Conservation (phyloP, 2,797 vertebrate species). For the Austrolebias charrua region DNA sequence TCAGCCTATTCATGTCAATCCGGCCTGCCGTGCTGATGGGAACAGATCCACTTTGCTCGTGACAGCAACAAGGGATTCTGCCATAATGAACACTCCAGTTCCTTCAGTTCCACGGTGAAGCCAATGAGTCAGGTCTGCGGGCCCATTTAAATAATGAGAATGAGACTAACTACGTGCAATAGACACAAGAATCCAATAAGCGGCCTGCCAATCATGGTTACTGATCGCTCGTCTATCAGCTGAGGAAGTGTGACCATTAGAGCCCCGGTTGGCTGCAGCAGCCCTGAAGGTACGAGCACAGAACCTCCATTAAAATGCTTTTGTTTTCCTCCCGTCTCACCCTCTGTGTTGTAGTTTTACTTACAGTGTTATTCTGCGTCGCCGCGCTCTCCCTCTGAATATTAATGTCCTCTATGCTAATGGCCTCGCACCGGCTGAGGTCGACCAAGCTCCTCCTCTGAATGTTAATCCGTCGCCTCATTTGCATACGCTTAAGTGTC, state of each 20-base stretch:
- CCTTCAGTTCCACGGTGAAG: constrained; percentile 53
- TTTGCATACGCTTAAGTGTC: constrained; percentile 81
- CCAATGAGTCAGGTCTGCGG: constrained; percentile 57
- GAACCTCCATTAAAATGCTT: constrained; percentile 66
- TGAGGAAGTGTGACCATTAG: constrained; percentile 54
- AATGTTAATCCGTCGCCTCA: constrained; percentile 78
- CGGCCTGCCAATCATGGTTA: constrained; percentile 64
- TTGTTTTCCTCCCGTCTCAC: constrained; percentile 64
- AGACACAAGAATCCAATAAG: constrained; percentile 64
- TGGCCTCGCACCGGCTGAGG: constrained; percentile 72
- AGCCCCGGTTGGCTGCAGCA: constrained; percentile 44
- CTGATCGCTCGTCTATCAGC: constrained; percentile 56
- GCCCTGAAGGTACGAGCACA: constrained; percentile 67
- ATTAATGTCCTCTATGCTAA: constrained; percentile 81
- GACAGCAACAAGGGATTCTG: constrained; percentile 71
- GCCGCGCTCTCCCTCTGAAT: constrained; percentile 68
- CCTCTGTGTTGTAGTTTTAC: constrained; percentile 69
- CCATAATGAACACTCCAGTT: constrained; percentile 73
- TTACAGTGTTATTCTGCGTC: constrained; percentile 71
- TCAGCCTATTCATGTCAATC: constrained; percentile 75
- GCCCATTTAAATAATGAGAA: constrained; percentile 70
- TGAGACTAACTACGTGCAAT: constrained; percentile 58
- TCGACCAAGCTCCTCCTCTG: constrained; percentile 80
- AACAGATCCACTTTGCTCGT: constrained; percentile 72
- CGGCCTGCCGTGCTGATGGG: constrained; percentile 68